A percentile compares a stretch with the other conserved stretches of the same genome.
Conservation (phyloP, 1,140 invertebrate genomes). For the Microplitis demolitor region DNA sequence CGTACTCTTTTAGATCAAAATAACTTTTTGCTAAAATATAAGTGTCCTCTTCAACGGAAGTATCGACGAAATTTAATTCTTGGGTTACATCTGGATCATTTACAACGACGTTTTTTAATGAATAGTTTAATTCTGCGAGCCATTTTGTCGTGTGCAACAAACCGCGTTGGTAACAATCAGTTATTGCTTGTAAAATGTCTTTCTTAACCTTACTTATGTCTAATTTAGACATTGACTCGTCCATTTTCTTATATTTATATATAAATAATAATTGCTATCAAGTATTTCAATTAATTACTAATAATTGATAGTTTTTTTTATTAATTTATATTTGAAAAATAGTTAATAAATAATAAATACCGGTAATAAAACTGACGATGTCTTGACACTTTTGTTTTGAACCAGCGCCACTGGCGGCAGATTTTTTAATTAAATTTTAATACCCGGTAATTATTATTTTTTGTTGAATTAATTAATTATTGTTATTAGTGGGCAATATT, state of each 20-base stretch:
- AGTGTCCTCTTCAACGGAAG: conserved; percentile 68
- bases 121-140: conserved; percentile 82
- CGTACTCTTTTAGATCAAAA: conserved; percentile 92
- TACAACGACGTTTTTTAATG: conserved; percentile 71
- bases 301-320: no score
- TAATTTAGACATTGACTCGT: conserved; percentile 56
- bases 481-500: no score
- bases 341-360: no score
- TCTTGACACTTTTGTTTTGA: no score
- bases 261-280: no score
- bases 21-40: conserved; percentile 87
- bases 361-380: no score
- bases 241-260: conserved; percentile 37
- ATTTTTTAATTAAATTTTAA: no score
- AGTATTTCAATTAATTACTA: no score
- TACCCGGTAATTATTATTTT: no score
- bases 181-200: conserved; percentile 70
- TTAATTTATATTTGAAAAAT: no score
- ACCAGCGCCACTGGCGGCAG: no score
- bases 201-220: conserved; percentile 69
- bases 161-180: conserved; percentile 73
- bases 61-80: conserved; percentile 49
- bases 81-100: conserved; percentile 51
- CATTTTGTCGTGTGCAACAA: conserved; percentile 79
- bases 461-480: no score